Evolutionary conservation across 2,888 invertebrate genomes (phyloP).

Genomic region (Microdon myrmicae): DNA sequence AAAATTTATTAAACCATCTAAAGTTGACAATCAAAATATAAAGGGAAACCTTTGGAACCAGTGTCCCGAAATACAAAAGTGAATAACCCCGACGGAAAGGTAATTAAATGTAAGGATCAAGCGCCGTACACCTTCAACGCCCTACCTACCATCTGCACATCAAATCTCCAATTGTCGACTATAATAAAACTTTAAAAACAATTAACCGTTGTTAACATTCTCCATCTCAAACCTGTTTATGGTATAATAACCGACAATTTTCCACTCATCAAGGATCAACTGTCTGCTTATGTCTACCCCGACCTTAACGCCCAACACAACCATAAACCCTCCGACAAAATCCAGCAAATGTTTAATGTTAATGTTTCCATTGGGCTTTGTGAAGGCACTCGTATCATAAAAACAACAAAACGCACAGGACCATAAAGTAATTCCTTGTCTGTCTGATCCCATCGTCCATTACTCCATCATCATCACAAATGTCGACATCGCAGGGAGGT

Average conservation of each 20-base stretch:
- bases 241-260: constrained; percentile 21
- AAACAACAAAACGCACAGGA: constrained; percentile 23
- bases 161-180: constrained; percentile 23
- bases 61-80: not conserved
- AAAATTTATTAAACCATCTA: constrained; percentile 3
- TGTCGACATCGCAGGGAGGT: constrained; percentile 5
- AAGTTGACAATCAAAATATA: constrained; percentile 12
- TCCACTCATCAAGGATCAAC: constrained; percentile 17
- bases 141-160: constrained; percentile 1
- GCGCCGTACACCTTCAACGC: constrained; percentile 17
- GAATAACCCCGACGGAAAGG: constrained; percentile 6
- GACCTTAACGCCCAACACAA: too few relatives aligned
- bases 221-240: constrained; percentile 24
- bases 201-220: constrained; percentile 41
- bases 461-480: not conserved
- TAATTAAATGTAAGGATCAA: constrained; percentile 22
- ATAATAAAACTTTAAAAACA: constrained; percentile 44
- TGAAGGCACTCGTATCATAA: constrained; percentile 22
- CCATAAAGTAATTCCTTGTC: constrained; percentile 23
- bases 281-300: not conserved
- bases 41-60: not conserved
- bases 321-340: constrained; percentile 2
- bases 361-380: not conserved
- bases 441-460: not conserved
- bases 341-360: constrained; percentile 23